Percentiles rank a stretch among this genome's conserved stretches.
phyloP scores from a whole-genome alignment of 2,113 vertebrate genomes.

The Nesogale talazaci region DNA sequence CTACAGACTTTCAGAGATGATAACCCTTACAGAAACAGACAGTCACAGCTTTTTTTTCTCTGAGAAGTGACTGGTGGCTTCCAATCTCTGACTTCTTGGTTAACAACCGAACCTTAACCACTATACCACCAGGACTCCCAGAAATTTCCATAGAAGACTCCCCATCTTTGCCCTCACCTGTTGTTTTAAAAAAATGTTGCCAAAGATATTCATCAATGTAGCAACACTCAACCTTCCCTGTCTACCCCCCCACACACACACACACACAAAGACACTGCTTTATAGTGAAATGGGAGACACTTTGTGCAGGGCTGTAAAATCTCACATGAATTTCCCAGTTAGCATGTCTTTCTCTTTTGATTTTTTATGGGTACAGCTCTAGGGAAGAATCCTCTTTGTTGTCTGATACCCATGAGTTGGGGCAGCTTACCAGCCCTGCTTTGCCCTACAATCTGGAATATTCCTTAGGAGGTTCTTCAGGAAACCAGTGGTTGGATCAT shows the following conservation, averaged over 20 bases:
- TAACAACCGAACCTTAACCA: too few species aligned
- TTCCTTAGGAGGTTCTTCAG: not conserved
- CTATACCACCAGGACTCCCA: not conserved
- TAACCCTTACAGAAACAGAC: too few species aligned
- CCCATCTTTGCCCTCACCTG: not conserved
- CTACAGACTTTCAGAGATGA: too few species aligned
- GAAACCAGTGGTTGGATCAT: not conserved
- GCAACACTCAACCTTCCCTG: not conserved
- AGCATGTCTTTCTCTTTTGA: not conserved
- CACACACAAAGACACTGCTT: not conserved
- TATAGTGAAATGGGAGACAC: not conserved
- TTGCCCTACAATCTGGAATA: not conserved
- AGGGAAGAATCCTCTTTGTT: not conserved
- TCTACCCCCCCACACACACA: not conserved
- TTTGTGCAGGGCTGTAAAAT: conserved; percentile 1
- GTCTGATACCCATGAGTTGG: too few species aligned
- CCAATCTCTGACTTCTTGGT: too few species aligned
- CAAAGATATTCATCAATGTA: not conserved
- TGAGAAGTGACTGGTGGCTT: too few species aligned
- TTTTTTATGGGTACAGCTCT: not conserved
- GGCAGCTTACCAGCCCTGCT: too few species aligned
- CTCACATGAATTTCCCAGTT: not conserved
- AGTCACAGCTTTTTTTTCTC: too few species aligned
- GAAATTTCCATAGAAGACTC: not conserved
- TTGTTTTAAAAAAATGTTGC: not conserved